Base-by-base conservation (phyloP, 2,888 invertebrate species). In the Hypsopygia costalis region DNA sequence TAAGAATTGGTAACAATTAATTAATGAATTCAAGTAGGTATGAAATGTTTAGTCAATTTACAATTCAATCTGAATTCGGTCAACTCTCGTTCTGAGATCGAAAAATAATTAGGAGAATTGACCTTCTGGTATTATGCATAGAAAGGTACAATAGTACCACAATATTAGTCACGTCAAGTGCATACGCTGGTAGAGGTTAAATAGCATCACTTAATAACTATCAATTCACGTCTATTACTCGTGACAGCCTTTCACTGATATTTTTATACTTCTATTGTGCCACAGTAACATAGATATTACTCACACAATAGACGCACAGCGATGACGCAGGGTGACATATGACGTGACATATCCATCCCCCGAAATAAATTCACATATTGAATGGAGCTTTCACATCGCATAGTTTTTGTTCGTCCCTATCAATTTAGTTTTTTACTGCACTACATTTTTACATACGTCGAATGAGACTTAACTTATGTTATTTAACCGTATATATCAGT, bases 291-390 rank as follows among this genome's bases (percentile, higher is more conserved):
- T 12, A 25, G 31, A 38, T 37, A 38, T 38, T 32, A 38, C 32
- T 21, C 30, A 11, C 25, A 38, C 38, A 38, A 38, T 38, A 16
- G 38, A 32, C 32, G 22, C 25, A 38, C 25, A 38, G 32, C 32
- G 32, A 32, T 38, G 38, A 38, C 32, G 10, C 22, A n/a, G 32
- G 11, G 34, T 37, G 43, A 43, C 41, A 39, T 16, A 36, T 29
- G 36, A 30, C 25, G 41, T 46, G 46, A 43, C 41, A 41, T 40
- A 46, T 43, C 40, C 43, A 43, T 43, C 41, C 39, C 31, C 22
- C 31, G 30, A 43, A 40, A 43, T 38, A 43, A 36, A 40, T 38
- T 38, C 38, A 12, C 38, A 27, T 38, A 38, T 38, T 38, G 38
- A 38, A 38, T 33, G 32, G 32, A 11, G 9, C 38, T 38, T 38